Evolutionary conservation across 2,888 invertebrate genomes (phyloP), one percentile per base, ranked within the genome.

Genomic region (Ectemnius cavifrons): DNA sequence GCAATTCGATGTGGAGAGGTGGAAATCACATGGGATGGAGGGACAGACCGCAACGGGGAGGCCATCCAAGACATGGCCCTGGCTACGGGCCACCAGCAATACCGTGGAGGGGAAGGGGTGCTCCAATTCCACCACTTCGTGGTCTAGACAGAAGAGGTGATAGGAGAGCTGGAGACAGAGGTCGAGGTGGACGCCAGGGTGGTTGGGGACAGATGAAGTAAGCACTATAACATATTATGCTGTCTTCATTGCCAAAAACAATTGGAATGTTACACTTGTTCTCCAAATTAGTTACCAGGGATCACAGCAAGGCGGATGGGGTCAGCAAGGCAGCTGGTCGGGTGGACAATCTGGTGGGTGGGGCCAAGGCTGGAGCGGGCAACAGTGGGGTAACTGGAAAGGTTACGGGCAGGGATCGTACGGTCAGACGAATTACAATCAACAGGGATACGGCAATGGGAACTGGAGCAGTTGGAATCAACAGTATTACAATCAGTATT

Each of bases 401-500:
- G 78, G 87, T 45, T 90, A 89, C 52, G 88, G 89, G 4, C 87
- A 85, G 70, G 73, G 68, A 14, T 77, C 83, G 20, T 87, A 87
- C 64, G 73, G 76, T 58, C 84, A 86, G 27, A 71, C 82, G 4
- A 82, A 76, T 67, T 87, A 88, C 69, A 80, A 75, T 67, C 87
- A 84, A 64, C 78, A 83, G 63, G 85, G 82, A 71, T 90, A 90
- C 47, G 90, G 90, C 45, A 90, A 90, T 71, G 90, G 89, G 67
- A 91, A 89, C 80, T 91, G 90, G 88, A 86, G 84, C 69, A 85
- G 86, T 84, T 89, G 89, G 89, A 87, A 88, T 82, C 85, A 86
- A 85, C 90, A 89, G 89, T 90, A 90, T 89, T 90, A 90, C 85
- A 87, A 88, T 86, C 90, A 90, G 88, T 89, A 89, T 89, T 90